phyloP scores from a whole-genome alignment of 1,140 invertebrate genomes.

The Drosophila eugracilis region DNA sequence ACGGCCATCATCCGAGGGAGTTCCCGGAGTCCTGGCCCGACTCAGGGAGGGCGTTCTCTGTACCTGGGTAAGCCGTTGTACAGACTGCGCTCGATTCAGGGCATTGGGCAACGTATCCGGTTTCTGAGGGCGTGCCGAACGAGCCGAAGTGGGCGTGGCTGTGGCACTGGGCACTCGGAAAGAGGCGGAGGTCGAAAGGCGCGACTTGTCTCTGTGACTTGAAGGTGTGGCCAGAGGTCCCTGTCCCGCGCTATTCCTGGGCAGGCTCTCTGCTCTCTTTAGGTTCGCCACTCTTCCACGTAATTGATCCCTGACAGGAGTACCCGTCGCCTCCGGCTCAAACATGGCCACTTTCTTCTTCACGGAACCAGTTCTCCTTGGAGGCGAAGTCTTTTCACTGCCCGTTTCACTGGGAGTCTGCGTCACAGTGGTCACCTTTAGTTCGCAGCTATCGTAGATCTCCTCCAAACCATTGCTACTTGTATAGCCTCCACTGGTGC shows the following conservation, averaged over 20 bases:
- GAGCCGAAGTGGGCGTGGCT: constrained; percentile 81
- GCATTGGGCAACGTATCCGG: constrained; percentile 82
- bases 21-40: constrained; percentile 87
- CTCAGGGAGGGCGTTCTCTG: constrained; percentile 87
- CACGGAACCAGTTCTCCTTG: constrained; percentile 47
- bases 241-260: constrained; percentile 85
- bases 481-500: constrained; percentile 87
- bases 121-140: constrained; percentile 86
- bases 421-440: constrained; percentile 86
- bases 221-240: constrained; percentile 21
- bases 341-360: constrained; percentile 83
- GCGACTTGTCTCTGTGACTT: constrained; percentile 38
- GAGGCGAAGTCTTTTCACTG: constrained; percentile 86
- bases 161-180: constrained; percentile 57
- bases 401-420: constrained; percentile 89
- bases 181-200: constrained; percentile 48
- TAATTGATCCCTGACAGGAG: constrained; percentile 47
- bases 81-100: constrained; percentile 82
- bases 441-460: constrained; percentile 87
- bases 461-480: constrained; percentile 87
- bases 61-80: constrained; percentile 86
- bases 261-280: constrained; percentile 86
- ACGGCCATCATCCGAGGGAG: constrained; percentile 89
- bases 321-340: constrained; percentile 59
- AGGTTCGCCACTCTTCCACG: constrained; percentile 62